Conservation (phyloP, 2,888 invertebrate genomes). For the Agriopis leucophaearia region DNA sequence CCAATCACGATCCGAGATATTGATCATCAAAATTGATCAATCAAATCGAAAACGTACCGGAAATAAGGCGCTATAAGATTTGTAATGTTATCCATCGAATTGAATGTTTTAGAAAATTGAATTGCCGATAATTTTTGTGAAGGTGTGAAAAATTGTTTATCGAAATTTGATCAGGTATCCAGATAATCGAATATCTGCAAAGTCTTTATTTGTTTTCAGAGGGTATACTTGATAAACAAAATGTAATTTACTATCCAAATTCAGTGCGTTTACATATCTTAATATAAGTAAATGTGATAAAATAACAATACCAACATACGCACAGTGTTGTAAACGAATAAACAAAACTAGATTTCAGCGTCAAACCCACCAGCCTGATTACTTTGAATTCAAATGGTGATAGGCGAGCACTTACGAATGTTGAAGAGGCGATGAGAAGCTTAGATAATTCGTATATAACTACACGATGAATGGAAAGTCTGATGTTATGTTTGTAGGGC, state of each 20-base stretch:
- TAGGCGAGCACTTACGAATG: conserved; percentile 54
- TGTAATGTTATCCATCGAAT: conserved; percentile 71
- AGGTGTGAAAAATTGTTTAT: conserved; percentile 47
- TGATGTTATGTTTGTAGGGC: too few relatives aligned
- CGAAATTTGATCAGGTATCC: background rate
- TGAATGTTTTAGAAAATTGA: conserved; percentile 71
- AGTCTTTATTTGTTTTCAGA: background rate
- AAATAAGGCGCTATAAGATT: conserved; percentile 81
- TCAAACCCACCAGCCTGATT: conserved; percentile 63
- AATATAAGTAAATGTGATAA: background rate
- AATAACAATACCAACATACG: background rate
- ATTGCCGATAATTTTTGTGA: conserved; percentile 51
- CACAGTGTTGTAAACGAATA: conserved; percentile 6
- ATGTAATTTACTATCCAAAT: background rate
- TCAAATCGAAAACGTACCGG: conserved; percentile 84
- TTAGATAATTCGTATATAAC: background rate
- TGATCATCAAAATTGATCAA: conserved; percentile 85
- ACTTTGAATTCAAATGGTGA: conserved; percentile 66
- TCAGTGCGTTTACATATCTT: background rate
- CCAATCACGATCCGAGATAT: conserved; percentile 82
- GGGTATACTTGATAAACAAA: background rate
- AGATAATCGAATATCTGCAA: background rate
- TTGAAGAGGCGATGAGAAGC: conserved; percentile 37
- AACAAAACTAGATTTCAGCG: conserved; percentile 56
- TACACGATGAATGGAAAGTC: too few relatives aligned